Evolutionary conservation across 64 coral and sea anemone species (phyloP).

Genomic region (Acropora tenuis): DNA sequence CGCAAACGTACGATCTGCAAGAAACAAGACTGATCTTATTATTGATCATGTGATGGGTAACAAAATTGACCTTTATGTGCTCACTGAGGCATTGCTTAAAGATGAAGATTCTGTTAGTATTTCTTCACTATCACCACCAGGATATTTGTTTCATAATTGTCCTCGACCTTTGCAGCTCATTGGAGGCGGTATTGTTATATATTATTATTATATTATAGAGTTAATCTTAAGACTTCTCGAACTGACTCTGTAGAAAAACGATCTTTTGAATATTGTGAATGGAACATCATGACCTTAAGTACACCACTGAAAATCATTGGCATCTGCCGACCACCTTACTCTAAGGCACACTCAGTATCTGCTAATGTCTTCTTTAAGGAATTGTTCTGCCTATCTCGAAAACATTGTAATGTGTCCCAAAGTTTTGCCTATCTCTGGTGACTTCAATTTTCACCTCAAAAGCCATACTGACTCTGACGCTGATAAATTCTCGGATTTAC

Average conservation of each 20-base stretch:
- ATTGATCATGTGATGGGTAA: constrained; percentile 30
- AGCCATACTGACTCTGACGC: too few relatives aligned
- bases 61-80: neutral
- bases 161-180: constrained; percentile 1
- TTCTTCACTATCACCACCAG: constrained; percentile 25
- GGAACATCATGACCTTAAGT: constrained; percentile 1
- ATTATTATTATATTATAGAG: neutral
- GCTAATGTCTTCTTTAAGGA: too few relatives aligned
- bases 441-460: too few relatives aligned
- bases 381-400: too few relatives aligned
- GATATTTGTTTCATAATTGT: constrained; percentile 15
- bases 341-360: neutral
- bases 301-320: constrained; percentile 18
- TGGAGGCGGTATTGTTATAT: constrained; percentile 4
- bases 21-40: constrained; percentile 18
- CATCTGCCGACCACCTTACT: neutral
- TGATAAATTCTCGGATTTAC: too few relatives aligned
- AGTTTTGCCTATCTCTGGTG: too few relatives aligned
- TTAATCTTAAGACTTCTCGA: constrained; percentile 1
- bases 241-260: constrained; percentile 11
- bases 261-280: constrained; percentile 27
- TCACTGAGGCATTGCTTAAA: constrained; percentile 31
- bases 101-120: constrained; percentile 23
- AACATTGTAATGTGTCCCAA: too few relatives aligned
- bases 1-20: neutral